Conservation (phyloP, 2,888 invertebrate genomes). For the Ichneumoninae sp. region DNA sequence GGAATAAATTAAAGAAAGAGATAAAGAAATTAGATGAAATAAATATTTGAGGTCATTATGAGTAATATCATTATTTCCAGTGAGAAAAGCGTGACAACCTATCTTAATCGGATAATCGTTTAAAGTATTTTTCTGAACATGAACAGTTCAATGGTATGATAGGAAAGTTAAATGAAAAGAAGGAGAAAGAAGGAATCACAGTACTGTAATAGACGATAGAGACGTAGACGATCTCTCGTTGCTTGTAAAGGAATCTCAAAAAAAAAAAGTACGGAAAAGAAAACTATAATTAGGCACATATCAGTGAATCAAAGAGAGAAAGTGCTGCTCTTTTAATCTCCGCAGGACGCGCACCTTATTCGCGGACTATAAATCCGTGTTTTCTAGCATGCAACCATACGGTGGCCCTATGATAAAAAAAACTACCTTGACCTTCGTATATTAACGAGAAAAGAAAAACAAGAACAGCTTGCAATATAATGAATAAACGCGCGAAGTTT, state of each 20-base stretch:
- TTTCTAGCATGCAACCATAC: slow-evolving; percentile 34
- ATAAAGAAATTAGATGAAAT: slow-evolving; percentile 51
- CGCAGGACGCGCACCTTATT: slow-evolving; percentile 42
- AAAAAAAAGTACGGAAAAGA: slow-evolving; percentile 21
- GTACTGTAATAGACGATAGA: slow-evolving; percentile 21
- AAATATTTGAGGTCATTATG: slow-evolving; percentile 55
- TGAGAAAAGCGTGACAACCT: slow-evolving; percentile 52
- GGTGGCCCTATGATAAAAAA: slow-evolving; percentile 38
- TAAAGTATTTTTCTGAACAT: slow-evolving; percentile 58
- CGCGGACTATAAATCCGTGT: slow-evolving; percentile 24
- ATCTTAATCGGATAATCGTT: slow-evolving; percentile 60
- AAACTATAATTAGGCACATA: slow-evolving; percentile 51
- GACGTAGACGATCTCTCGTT: slow-evolving; percentile 36
- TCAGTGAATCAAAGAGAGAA: slow-evolving; percentile 45
- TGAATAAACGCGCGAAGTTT: slow-evolving; percentile 32
- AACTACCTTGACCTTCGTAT: slow-evolving; percentile 32
- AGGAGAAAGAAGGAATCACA: slow-evolving; percentile 17
- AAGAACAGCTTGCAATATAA: neutral
- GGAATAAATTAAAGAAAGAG: neutral
- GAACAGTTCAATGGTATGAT: slow-evolving; percentile 24
- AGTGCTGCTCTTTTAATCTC: slow-evolving; percentile 41
- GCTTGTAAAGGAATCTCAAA: slow-evolving; percentile 27
- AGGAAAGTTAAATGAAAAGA: slow-evolving; percentile 1
- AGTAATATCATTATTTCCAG: slow-evolving; percentile 64
- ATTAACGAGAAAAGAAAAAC: slow-evolving; percentile 9